A percentile compares a stretch with the other conserved stretches of the same genome.
Conservation (phyloP, 2,888 invertebrate genomes). For the Oscheius sp. region DNA sequence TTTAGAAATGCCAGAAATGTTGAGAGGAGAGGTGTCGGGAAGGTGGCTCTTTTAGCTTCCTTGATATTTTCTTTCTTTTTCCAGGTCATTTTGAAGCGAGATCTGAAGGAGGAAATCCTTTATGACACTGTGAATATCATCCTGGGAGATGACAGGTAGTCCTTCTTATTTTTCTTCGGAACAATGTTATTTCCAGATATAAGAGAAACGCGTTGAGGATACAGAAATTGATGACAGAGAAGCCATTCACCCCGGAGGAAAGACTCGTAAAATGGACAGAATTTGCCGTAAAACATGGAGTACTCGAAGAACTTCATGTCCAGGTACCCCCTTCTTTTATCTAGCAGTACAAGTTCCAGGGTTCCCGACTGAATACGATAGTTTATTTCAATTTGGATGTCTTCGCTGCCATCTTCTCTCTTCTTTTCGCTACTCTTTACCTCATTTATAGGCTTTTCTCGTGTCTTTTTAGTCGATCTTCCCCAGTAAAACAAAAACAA, state of each 20-base stretch:
- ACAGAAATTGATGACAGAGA: slow-evolving; percentile 51
- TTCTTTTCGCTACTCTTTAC: slow-evolving; percentile 7
- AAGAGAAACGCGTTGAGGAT: slow-evolving; percentile 47
- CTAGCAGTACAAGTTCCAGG: slow-evolving; percentile 24
- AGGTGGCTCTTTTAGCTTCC: slow-evolving; percentile 45
- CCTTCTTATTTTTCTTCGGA: no score
- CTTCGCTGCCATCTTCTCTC: slow-evolving; percentile 32
- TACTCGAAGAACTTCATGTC: slow-evolving; percentile 56
- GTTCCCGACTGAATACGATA: slow-evolving; percentile 52
- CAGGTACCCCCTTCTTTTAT: slow-evolving; percentile 19
- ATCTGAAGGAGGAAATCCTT: slow-evolving; percentile 49
- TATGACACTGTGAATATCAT: slow-evolving; percentile 31
- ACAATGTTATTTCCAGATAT: slow-evolving; percentile 43
- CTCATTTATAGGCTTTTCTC: slow-evolving; percentile 15
- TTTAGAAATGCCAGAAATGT: slow-evolving; percentile 67
- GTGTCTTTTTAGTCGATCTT: not conserved
- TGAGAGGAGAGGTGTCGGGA: slow-evolving; percentile 65
- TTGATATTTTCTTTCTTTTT: no score
- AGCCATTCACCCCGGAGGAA: slow-evolving; percentile 57
- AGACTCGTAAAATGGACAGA: slow-evolving; percentile 58
- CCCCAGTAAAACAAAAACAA: slow-evolving; percentile 1
- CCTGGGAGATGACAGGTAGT: slow-evolving; percentile 12
- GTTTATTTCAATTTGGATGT: slow-evolving; percentile 63
- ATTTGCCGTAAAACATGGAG: slow-evolving; percentile 57
- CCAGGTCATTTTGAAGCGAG: slow-evolving; percentile 46